Base-by-base conservation (phyloP, 53 echinoderm and acorn worm species). In the Glandiceps talaboti region DNA sequence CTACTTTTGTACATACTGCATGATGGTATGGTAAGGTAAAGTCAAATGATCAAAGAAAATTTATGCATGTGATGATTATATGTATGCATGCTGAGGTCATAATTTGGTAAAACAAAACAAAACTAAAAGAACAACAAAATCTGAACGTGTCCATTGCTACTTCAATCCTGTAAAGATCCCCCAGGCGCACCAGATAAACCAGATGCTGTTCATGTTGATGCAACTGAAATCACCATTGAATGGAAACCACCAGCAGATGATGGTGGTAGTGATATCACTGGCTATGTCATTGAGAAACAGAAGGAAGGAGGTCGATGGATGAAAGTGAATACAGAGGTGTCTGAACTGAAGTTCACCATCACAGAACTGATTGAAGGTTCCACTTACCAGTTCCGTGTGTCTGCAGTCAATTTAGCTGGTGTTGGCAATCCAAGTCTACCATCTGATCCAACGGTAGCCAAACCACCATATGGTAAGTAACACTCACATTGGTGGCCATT, bases 381-480 rank as follows among this genome's bases (percentile, higher is more conserved):
- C 10, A 91, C 78, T 33, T 97, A 97, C 84, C 86, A 92, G 84
- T 97, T 97, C 79, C 83, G 97, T 31, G 97, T 97, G 33, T 92
- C 90, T 30, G 97, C 97, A 72, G 97, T 93, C 79, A 97, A 97
- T 77, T 85, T 87, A 14, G 97, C 97, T 25, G 97, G 93, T 28
- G 88, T 97, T 14, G 97, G 97, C 0, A 89, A 97, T 31, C 92
- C 97, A 29, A 97, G 93, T 77, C 85, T 88, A 33, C 92, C 97
- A 76, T 88, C 97, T 28, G 82, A 86, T 29, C 97, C 97, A 27
- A 90, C 86, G 73, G 91, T 90, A 76, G 97, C 97, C 25, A 97
- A 91, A 80, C 93, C 97, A 77, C 97, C 93, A 14, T 97, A 97
- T 86, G 97, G 97, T 97, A 80, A 85, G 90, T 73, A n/a, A 30